phyloP scores from a whole-genome alignment of 1,140 invertebrate species.

The Apis dorsata region DNA sequence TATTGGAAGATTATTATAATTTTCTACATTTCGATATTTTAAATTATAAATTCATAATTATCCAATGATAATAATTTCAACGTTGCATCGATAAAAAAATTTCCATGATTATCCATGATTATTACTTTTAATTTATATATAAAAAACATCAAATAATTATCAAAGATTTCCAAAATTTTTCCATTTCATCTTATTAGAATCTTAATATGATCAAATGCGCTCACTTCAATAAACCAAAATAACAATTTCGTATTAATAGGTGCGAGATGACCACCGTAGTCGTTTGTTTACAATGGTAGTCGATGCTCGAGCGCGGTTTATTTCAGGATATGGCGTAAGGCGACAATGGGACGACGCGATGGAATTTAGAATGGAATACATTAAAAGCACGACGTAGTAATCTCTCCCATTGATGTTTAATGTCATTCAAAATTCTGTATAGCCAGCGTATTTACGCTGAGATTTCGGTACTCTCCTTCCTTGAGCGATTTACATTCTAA shows the following conservation, averaged over 20 bases:
- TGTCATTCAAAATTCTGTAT: slow-evolving; percentile 13
- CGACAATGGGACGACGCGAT: not conserved
- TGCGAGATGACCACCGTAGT: not conserved
- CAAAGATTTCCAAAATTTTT: no score
- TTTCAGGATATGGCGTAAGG: not conserved
- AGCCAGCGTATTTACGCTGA: not conserved
- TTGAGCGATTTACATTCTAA: slow-evolving; percentile 9
- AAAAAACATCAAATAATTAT: no score
- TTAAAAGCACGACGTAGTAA: slow-evolving; percentile 12
- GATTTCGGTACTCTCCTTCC: not conserved
- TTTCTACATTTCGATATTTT: no score
- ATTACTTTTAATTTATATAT: no score
- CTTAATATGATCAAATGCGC: no score
- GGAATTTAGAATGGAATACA: slow-evolving; percentile 27
- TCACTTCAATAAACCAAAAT: not conserved
- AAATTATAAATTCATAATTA: no score
- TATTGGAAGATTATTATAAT: no score
- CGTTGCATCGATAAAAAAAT: no score
- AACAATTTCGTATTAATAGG: not conserved
- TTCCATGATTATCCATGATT: no score
- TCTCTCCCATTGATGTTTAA: slow-evolving; percentile 6
- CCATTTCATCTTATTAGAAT: no score
- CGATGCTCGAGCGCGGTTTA: not conserved
- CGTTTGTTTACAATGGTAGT: slow-evolving; percentile 6
- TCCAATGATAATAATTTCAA: no score